A percentile compares a stretch with the other conserved stretches of the same genome.
phyloP scores from a whole-genome alignment of 2,797 vertebrate genomes.

The Acanthornis magna region DNA sequence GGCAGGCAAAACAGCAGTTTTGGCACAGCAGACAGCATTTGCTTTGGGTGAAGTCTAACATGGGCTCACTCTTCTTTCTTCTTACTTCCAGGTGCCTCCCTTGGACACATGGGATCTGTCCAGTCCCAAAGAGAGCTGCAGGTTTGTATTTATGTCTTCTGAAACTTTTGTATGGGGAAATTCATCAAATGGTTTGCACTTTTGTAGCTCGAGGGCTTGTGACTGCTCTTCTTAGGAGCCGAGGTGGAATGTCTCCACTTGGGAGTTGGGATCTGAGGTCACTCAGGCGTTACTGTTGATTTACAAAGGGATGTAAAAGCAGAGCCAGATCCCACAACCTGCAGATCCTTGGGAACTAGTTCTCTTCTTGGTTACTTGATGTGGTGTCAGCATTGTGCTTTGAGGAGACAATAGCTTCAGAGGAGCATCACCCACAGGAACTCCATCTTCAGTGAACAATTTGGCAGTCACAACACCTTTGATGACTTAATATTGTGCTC shows the following conservation, averaged over 20 bases:
- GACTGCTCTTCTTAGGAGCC: not conserved
- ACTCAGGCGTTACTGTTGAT: not conserved
- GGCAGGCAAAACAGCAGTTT: not conserved
- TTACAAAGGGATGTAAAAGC: not conserved
- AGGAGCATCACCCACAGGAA: not conserved
- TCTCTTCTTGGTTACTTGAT: constrained; percentile 11
- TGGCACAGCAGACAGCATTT: not conserved
- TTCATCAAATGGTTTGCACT: not conserved
- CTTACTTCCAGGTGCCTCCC: not conserved
- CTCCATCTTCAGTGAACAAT: not conserved
- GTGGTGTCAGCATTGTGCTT: constrained; percentile 17
- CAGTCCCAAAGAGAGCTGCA: not conserved
- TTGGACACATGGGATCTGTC: not conserved
- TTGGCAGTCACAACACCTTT: constrained; percentile 14
- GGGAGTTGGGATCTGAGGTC: not conserved
- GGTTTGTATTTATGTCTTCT: not conserved
- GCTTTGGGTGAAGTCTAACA: not conserved
- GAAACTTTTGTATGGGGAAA: not conserved
- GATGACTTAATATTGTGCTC: constrained; percentile 22
- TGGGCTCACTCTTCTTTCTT: not conserved
- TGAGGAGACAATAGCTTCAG: not conserved
- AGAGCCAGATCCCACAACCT: not conserved
- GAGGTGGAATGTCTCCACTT: not conserved
- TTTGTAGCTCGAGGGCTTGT: not conserved
- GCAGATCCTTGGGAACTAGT: constrained; percentile 37